Percentiles rank a stretch among this genome's conserved stretches.
Conservation (phyloP, 2,888 invertebrate species). For the Megamerina dolium region DNA sequence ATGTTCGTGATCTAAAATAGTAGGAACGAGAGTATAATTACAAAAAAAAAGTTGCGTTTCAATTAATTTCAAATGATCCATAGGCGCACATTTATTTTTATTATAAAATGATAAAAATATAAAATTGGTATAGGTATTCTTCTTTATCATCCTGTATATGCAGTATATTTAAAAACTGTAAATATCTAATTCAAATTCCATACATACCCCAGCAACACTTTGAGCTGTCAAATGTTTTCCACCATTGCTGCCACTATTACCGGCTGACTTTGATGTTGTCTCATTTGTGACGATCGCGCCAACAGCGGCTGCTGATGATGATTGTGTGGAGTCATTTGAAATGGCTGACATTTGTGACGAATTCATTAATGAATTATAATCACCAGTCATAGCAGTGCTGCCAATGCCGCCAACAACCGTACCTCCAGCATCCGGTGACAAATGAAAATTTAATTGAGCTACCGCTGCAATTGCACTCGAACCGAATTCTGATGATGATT, state of each 20-base stretch:
- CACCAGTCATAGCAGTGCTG: constrained; percentile 28
- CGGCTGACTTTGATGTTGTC: constrained; percentile 21
- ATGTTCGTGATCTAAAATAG: too few relatives aligned
- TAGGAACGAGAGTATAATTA: too few relatives aligned
- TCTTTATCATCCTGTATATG: too few relatives aligned
- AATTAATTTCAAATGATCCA: too few relatives aligned
- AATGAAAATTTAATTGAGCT: constrained; percentile 37
- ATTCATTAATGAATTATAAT: constrained; percentile 47
- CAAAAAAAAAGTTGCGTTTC: too few relatives aligned
- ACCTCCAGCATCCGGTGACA: constrained; percentile 28
- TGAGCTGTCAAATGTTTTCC: constrained; percentile 33
- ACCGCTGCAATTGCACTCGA: constrained; percentile 13
- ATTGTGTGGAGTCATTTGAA: constrained; percentile 41
- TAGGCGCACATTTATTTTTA: too few relatives aligned
- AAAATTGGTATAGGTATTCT: too few relatives aligned
- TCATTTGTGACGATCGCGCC: constrained; percentile 4
- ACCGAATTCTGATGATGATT: constrained; percentile 24
- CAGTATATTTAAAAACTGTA: not conserved
- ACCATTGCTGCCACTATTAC: constrained; percentile 25
- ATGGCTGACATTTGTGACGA: constrained; percentile 49
- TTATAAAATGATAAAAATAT: too few relatives aligned
- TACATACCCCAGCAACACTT: constrained; percentile 32
- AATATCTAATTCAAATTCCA: not conserved
- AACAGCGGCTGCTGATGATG: constrained; percentile 5
- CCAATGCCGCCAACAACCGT: constrained; percentile 11